A percentile compares a stretch with the other conserved stretches of the same genome.
These are phyloP conservation scores for Epizoanthus illoricatus DNA, from an alignment of 92 coral and sea anemone species.

Conservation along the genomic window DNA sequence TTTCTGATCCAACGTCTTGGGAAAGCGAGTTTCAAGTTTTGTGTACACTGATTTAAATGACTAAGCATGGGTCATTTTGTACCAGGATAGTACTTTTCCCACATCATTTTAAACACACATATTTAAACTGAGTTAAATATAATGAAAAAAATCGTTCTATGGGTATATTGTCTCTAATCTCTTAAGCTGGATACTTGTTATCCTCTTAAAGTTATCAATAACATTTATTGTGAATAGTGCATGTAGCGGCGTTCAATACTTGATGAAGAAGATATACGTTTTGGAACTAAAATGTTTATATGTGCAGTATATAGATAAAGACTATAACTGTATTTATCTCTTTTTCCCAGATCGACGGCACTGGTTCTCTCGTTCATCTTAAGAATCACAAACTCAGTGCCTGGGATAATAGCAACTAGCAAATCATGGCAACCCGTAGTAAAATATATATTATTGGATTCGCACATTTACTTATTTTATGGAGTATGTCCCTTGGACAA, in stretches of 20 bases:
- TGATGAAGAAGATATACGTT: not conserved
- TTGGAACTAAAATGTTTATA: not conserved
- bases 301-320: not conserved
- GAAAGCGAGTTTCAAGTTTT: too few species aligned
- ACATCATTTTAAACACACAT: too few species aligned
- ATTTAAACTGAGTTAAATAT: not conserved
- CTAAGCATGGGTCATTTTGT: too few species aligned
- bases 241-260: constrained; percentile 9
- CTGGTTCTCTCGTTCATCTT: constrained; percentile 15
- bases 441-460: not conserved
- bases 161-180: not conserved
- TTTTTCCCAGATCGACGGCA: constrained; percentile 17
- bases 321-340: not conserved
- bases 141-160: too few species aligned
- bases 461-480: constrained; percentile 4
- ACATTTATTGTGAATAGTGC: not conserved
- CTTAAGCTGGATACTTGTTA: not conserved
- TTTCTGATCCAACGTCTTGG: too few species aligned
- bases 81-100: too few species aligned
- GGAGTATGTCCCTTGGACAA: constrained; percentile 10
- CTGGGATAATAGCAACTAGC: constrained; percentile 87
- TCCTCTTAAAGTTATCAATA: too few species aligned
- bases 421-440: constrained; percentile 36
- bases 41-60: too few species aligned
- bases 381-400: too few species aligned